Conservation (phyloP, 2,888 invertebrate genomes). For the Melinaea marsaeus region DNA sequence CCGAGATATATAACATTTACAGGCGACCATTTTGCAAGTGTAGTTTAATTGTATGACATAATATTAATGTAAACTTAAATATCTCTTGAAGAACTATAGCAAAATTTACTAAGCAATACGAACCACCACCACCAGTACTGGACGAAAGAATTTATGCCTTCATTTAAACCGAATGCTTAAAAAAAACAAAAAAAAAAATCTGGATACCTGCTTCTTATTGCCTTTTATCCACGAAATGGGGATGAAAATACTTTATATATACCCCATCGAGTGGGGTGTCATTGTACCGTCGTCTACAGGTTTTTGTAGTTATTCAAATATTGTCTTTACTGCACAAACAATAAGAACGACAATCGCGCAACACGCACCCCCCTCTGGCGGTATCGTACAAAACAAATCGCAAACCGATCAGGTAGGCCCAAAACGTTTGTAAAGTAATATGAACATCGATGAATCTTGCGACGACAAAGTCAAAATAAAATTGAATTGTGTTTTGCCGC, state of each 20-base stretch:
- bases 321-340: background rate
- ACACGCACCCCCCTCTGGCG: background rate
- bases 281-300: no score
- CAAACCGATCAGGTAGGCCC: slow-evolving; percentile 6
- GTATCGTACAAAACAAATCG: slow-evolving; percentile 2
- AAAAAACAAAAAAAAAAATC: no score
- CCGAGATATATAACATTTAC: no score
- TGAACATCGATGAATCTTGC: slow-evolving; percentile 1
- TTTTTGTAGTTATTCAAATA: background rate
- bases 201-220: background rate
- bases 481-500: background rate
- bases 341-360: background rate
- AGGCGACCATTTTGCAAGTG: no score
- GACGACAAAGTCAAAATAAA: slow-evolving; percentile 1
- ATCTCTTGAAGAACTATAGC: no score
- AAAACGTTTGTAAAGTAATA: background rate
- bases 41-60: no score
- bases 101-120: no score
- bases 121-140: no score
- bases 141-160: no score
- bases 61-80: no score
- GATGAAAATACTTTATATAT: slow-evolving; percentile 2
- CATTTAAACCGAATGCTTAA: no score
- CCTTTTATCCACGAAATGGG: background rate
- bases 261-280: no score